Base-by-base conservation (phyloP, 2,888 invertebrate species). In the Pherbina coryleti region DNA sequence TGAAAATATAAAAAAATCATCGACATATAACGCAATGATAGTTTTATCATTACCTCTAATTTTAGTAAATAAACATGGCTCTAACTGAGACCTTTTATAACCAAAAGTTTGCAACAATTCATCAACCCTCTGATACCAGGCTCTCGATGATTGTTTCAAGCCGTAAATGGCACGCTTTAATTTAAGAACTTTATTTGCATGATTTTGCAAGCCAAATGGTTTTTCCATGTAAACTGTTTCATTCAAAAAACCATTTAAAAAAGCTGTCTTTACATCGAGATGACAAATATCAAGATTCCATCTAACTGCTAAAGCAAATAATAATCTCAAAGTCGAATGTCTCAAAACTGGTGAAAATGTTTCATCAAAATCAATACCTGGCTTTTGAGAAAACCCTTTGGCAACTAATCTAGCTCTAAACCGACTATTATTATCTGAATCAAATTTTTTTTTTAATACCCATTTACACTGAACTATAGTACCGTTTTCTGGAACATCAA, bases 131-230 rank as follows among this genome's bases (percentile, higher is more conserved):
- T 53, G 53, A 53, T 53, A 53, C n/a, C 53, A 53, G 53, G 53
- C 53, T 53, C 53, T 53, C 53, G 53, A 53, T 53, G 53, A 53
- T 53, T 53, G 53, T 53, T 53, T 53, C n/a, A 53, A 53, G 53
- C 53, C 53, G 53, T 53, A 53, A 53, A 53, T 53, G 53, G 53
- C 53, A 7, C 3, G 53, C 53, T n/a, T 53, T 53, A 53, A 53
- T 53, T 53, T 53, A 53, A 53, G 53, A 53, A 53, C 53, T 53
- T 53, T 53, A 53, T 53, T 53, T 53, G 53, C n/a, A 53, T 53
- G 53, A 53, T n/a, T 7, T 53, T 53, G 53, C 53, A 53, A 53
- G 53, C 53, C 53, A 53, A 53, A 53, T 53, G 53, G 53, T 53
- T 53, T 53, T 53, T 53, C 53, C 53, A 53, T 53, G 53, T 53